A percentile compares a stretch with the other conserved stretches of the same genome.
Conservation (phyloP, 2,113 vertebrate species). For the Bos indicus region DNA sequence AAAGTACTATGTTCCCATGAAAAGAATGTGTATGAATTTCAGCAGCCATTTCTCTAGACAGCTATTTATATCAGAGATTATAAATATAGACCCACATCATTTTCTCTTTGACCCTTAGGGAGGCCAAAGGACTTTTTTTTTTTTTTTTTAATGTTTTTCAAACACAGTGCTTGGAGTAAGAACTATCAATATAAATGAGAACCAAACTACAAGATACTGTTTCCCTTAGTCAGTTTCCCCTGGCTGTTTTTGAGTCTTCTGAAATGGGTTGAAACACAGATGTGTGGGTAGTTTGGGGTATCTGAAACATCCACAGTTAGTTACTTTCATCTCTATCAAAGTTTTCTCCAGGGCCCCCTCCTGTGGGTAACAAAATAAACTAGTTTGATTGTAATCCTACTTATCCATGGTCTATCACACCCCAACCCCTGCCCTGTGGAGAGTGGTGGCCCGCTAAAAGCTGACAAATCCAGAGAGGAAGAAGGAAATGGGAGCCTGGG, state of each 20-base stretch:
- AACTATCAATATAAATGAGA: slow-evolving; percentile 15
- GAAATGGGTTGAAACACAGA: slow-evolving; percentile 30
- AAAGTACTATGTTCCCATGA: slow-evolving; percentile 60
- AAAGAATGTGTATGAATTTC: slow-evolving; percentile 67
- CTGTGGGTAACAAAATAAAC: neutral
- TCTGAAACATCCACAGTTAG: neutral
- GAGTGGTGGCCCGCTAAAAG: neutral
- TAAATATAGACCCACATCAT: slow-evolving; percentile 80
- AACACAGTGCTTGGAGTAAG: neutral
- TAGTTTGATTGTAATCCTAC: neutral
- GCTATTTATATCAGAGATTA: slow-evolving; percentile 81
- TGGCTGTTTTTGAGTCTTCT: neutral
- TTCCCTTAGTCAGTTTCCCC: neutral
- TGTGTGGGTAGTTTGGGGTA: neutral
- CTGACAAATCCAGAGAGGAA: neutral
- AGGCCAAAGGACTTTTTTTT: slow-evolving; percentile 46
- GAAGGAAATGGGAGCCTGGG: neutral
- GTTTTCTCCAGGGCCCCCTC: neutral
- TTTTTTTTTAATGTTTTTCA: slow-evolving; percentile 8
- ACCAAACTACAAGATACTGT: neutral
- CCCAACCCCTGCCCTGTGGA: neutral
- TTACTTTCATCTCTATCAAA: neutral
- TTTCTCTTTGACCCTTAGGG: slow-evolving; percentile 79
- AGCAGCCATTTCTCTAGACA: slow-evolving; percentile 72
- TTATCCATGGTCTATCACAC: neutral